Conservation (phyloP, 2,888 invertebrate species). For the Drosophila aldrichi region DNA sequence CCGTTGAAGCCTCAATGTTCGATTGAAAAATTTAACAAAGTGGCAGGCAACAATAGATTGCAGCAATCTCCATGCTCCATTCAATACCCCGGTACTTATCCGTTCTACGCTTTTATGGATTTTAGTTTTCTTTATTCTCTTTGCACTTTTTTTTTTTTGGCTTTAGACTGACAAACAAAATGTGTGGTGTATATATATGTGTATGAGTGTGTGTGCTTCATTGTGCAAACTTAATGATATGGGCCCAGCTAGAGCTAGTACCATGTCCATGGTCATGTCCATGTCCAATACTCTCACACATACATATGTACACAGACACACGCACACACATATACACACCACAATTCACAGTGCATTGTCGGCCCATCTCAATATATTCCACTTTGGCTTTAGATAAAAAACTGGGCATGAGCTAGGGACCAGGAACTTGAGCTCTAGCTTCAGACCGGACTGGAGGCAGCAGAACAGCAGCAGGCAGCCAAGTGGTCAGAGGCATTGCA, state of each 20-base stretch:
- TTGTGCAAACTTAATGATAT: constrained; percentile 74
- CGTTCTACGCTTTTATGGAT: constrained; percentile 55
- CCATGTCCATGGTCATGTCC: constrained; percentile 31
- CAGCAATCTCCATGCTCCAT: constrained; percentile 14
- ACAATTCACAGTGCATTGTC: constrained; percentile 57
- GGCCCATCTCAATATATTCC: constrained; percentile 62
- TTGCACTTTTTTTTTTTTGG: constrained; percentile 24
- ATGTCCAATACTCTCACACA: constrained; percentile 27
- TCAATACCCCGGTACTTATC: constrained; percentile 48
- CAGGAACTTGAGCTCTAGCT: constrained; percentile 5
- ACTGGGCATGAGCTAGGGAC: constrained; percentile 18
- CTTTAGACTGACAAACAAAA: constrained; percentile 50
- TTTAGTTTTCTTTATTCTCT: constrained; percentile 28
- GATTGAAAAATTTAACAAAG: constrained; percentile 71
- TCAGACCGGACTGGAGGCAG: not conserved
- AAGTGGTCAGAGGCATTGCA: constrained; percentile 67
- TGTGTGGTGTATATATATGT: constrained; percentile 23
- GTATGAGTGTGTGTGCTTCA: constrained; percentile 33
- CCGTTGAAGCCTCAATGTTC: constrained; percentile 58
- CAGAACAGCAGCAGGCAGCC: constrained; percentile 35
- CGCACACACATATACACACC: constrained; percentile 26
- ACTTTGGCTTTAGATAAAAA: constrained; percentile 63
- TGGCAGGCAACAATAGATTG: constrained; percentile 63
- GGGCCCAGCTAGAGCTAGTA: constrained; percentile 50
- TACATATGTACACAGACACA: not conserved